phyloP scores from a whole-genome alignment of 2,888 invertebrate species.

The Pollenia griseotomentosa region DNA sequence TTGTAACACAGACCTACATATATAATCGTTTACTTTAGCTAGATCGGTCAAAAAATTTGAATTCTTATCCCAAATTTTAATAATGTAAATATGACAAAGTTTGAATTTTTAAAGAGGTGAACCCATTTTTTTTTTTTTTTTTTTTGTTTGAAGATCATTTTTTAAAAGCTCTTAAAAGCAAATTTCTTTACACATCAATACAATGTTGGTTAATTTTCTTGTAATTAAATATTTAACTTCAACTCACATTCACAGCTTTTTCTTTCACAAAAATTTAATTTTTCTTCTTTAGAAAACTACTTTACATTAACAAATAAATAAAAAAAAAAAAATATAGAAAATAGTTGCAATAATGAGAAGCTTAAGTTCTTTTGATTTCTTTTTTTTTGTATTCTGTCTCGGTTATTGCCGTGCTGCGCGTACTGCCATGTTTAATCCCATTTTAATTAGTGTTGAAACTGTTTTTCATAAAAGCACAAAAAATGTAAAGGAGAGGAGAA shows the following conservation, averaged over 20 bases:
- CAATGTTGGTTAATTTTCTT: not conserved
- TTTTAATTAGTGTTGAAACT: slow-evolving; percentile 71
- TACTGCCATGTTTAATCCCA: slow-evolving; percentile 62
- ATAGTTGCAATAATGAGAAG: slow-evolving; percentile 60
- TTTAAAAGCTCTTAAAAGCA: too few species aligned
- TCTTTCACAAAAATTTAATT: not conserved
- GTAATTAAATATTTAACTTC: slow-evolving; percentile 47
- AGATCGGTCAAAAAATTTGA: too few species aligned
- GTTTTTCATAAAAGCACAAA: slow-evolving; percentile 54
- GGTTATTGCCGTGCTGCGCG: slow-evolving; percentile 35
- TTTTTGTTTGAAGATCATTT: too few species aligned
- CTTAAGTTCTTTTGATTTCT: slow-evolving; percentile 63
- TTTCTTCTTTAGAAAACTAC: not conserved
- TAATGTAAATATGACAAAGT: too few species aligned
- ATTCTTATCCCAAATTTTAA: too few species aligned
- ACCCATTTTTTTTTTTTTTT: too few species aligned
- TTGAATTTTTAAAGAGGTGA: too few species aligned
- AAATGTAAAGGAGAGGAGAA: slow-evolving; percentile 5
- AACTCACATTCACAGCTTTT: slow-evolving; percentile 11
- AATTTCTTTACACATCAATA: not conserved
- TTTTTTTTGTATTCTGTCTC: slow-evolving; percentile 9
- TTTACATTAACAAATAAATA: slow-evolving; percentile 43
- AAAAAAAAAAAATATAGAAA: slow-evolving; percentile 30
- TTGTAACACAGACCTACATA: too few species aligned
- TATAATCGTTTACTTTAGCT: too few species aligned